A percentile compares a stretch with the other conserved stretches of the same genome.
phyloP scores from a whole-genome alignment of 2,888 invertebrate species.

The Nephrotoma guestfalica region DNA sequence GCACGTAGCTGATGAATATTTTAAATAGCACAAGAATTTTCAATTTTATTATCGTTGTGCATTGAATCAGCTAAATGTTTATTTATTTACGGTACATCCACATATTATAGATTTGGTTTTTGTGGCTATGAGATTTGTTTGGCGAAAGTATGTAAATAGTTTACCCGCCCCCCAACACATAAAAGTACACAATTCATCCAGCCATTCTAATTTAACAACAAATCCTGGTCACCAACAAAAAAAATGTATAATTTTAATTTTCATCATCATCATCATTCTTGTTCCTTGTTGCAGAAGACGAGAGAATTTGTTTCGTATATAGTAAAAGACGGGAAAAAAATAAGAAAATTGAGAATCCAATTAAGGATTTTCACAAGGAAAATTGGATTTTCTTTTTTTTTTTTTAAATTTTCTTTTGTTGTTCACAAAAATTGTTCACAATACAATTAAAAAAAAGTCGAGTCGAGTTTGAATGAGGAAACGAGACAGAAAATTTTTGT shows the following conservation, averaged over 20 bases:
- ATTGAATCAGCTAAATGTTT: background rate
- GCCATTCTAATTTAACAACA: background rate
- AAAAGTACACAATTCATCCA: background rate
- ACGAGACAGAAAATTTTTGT: background rate
- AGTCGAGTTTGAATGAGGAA: background rate
- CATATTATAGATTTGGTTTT: background rate
- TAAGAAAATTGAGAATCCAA: background rate
- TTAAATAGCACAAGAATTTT: background rate
- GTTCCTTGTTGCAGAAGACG: background rate
- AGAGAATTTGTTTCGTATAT: background rate
- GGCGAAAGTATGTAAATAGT: background rate
- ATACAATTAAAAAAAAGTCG: background rate
- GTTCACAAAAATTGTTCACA: background rate
- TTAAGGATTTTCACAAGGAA: background rate
- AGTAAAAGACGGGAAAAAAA: background rate
- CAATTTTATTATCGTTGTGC: background rate
- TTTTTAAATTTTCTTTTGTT: background rate
- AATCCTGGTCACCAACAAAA: background rate
- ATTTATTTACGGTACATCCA: background rate
- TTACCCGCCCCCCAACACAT: background rate
- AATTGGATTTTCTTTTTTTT: background rate
- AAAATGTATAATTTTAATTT: background rate
- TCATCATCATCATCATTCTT: background rate
- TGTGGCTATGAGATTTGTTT: background rate
- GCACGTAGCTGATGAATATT: background rate